These are phyloP conservation scores for Brachionichthys hirsutus DNA, from an alignment of 2,113 vertebrate genomes.

Conservation along the genomic window DNA sequence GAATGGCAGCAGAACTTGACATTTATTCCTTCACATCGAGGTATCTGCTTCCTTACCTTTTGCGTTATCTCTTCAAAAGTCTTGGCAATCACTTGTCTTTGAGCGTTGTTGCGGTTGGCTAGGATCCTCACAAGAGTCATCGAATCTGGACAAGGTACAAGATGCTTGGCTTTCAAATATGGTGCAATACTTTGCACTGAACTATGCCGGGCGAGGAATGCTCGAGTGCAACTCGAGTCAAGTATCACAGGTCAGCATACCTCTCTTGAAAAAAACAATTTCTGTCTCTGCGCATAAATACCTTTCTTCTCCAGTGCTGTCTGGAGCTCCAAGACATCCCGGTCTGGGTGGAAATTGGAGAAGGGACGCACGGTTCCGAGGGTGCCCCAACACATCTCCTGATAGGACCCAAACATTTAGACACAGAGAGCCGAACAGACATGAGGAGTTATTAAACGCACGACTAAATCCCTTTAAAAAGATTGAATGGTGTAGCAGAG, in stretches of 20 bases:
- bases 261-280: too few relatives aligned
- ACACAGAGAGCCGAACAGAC: neutral
- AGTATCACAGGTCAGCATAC: neutral
- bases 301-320: constrained; percentile 70
- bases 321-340: constrained; percentile 55
- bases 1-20: too few relatives aligned
- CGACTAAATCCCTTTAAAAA: too few relatives aligned
- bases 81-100: constrained; percentile 83
- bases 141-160: constrained; percentile 63
- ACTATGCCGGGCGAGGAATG: neutral
- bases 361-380: constrained; percentile 72
- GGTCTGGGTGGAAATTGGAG: constrained; percentile 64
- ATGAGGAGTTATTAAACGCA: too few relatives aligned
- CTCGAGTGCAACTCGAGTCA: neutral
- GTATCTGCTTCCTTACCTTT: constrained; percentile 71
- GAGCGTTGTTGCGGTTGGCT: constrained; percentile 83
- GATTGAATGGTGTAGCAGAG: too few relatives aligned
- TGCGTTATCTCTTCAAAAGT: constrained; percentile 82
- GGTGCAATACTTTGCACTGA: neutral
- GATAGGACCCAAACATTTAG: neutral
- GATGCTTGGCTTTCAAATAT: neutral
- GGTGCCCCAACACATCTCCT: constrained; percentile 73
- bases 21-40: neutral
- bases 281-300: neutral
- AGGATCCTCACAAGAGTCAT: constrained; percentile 83